A percentile compares a stretch with the other conserved stretches of the same genome.
phyloP scores from a whole-genome alignment of 2,888 invertebrate species.

The Aporophyla lueneburgensis region DNA sequence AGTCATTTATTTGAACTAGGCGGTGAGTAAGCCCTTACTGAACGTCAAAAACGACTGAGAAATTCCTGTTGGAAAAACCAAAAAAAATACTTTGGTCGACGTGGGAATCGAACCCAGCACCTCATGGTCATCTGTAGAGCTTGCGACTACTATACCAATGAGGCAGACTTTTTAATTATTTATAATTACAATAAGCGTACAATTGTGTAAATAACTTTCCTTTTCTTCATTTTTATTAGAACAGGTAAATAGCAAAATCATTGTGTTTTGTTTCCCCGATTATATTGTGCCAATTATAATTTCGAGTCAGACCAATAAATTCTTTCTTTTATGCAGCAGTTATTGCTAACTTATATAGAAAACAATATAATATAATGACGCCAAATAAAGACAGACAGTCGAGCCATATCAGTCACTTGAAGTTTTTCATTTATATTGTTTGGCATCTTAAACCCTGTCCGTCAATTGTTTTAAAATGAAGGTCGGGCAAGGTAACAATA shows the following conservation, averaged over 20 bases:
- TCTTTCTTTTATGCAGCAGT: neutral
- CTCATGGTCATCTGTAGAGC: too few relatives aligned
- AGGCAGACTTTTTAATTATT: too few relatives aligned
- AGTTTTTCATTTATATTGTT: constrained; percentile 24
- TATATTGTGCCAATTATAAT: constrained; percentile 10
- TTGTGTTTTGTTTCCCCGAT: neutral
- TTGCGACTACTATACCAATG: too few relatives aligned
- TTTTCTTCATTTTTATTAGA: neutral
- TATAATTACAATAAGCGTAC: neutral
- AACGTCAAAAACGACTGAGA: too few relatives aligned
- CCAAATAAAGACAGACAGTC: neutral
- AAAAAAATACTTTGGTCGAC: too few relatives aligned
- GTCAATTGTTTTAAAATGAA: constrained; percentile 44
- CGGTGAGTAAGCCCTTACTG: too few relatives aligned
- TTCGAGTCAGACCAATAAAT: neutral
- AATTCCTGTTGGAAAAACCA: too few relatives aligned
- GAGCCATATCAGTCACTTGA: constrained; percentile 2
- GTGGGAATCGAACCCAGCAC: too few relatives aligned
- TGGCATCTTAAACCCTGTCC: constrained; percentile 14
- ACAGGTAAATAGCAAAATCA: neutral
- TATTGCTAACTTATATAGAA: constrained; percentile 18
- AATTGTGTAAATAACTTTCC: neutral
- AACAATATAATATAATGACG: constrained; percentile 28
- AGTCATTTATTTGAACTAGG: too few relatives aligned
- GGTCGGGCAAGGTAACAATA: constrained; percentile 7